Conservation (phyloP, 2,888 invertebrate genomes). For the Limnephilus lunatus region DNA sequence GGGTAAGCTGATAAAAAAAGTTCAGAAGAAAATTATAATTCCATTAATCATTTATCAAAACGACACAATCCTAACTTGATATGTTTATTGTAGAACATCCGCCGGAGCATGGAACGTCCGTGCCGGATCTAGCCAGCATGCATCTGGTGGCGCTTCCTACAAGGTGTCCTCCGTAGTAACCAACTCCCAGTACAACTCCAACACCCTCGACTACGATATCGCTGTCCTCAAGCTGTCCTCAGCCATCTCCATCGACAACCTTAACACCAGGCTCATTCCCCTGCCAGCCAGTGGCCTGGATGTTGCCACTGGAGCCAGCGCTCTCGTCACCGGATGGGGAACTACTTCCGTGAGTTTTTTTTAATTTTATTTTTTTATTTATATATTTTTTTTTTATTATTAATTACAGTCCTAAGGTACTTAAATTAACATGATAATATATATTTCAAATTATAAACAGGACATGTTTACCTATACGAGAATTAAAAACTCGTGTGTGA, state of each 20-base stretch:
- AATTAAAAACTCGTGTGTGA: too few relatives aligned
- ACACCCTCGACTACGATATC: conserved; percentile 23
- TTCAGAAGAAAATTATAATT: too few relatives aligned
- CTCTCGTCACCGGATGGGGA: conserved; percentile 59
- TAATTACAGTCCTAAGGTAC: too few relatives aligned
- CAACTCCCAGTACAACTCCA: neutral
- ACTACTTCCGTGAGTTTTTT: conserved; percentile 25
- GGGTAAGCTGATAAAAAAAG: conserved; percentile 24
- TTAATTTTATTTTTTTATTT: too few relatives aligned
- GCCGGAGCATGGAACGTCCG: conserved; percentile 22
- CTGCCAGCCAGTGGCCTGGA: conserved; percentile 68
- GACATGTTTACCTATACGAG: too few relatives aligned
- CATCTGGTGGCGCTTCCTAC: conserved; percentile 10
- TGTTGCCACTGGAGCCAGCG: conserved; percentile 66
- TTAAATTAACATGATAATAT: too few relatives aligned
- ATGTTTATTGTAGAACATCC: conserved; percentile 6
- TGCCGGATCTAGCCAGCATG: conserved; percentile 38
- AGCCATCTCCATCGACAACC: neutral
- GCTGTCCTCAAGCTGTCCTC: conserved; percentile 24
- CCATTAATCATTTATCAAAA: neutral
- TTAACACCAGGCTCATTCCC: conserved; percentile 65
- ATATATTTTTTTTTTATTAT: too few relatives aligned
- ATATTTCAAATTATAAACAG: too few relatives aligned
- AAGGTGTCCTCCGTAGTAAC: neutral
- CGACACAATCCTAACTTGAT: neutral